Evolutionary conservation across 2,888 invertebrate genomes (phyloP), one percentile per base, ranked within the genome.

Genomic region (Nematopogon swammerdamellus): DNA sequence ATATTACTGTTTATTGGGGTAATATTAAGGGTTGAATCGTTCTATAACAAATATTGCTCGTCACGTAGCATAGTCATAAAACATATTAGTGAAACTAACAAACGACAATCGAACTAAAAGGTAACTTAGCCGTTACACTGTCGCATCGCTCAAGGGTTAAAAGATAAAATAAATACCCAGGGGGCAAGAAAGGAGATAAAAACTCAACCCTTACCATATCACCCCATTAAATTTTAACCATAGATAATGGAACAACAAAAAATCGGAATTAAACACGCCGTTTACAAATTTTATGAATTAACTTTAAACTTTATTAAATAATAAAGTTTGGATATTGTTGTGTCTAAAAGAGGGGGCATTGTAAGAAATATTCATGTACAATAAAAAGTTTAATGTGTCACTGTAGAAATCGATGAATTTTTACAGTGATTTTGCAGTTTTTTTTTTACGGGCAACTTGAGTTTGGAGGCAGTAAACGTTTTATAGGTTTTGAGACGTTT

Each of bases 211-310:
- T 36, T 36, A 36, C 64, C 59, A 64, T 65, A 68, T 49, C 64
- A 66, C 67, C 69, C 67, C 63, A 68, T 63, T 63, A 59, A 58
- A 36, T 18, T n/a, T 64, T 60, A 60, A 61, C 62, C 63, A 61
- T 60, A 64, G 61, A 67, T 64, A 63, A 65, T 59, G 56, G 51
- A 56, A 61, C 49, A 57, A 57, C n/a, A 60, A 59, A 59, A 63
- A 63, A 60, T 36, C 58, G 58, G 50, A 45, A 36, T 14, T 14
- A 36, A 36, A 68, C 67, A 65, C 53, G 55, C 54, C 64, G 68
- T 69, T 71, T 72, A 76, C 75, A 74, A 75, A 72, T 74, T 76
- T 76, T 70, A 73, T 70, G 67, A 67, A 63, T 61, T 55, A 58
- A 63, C 61, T 69, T 65, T 66, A 55, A 68, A 65, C 60, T 72